These are phyloP conservation scores for Jacana jacana DNA, from an alignment of 2,113 vertebrate genomes.

Conservation along the genomic window DNA sequence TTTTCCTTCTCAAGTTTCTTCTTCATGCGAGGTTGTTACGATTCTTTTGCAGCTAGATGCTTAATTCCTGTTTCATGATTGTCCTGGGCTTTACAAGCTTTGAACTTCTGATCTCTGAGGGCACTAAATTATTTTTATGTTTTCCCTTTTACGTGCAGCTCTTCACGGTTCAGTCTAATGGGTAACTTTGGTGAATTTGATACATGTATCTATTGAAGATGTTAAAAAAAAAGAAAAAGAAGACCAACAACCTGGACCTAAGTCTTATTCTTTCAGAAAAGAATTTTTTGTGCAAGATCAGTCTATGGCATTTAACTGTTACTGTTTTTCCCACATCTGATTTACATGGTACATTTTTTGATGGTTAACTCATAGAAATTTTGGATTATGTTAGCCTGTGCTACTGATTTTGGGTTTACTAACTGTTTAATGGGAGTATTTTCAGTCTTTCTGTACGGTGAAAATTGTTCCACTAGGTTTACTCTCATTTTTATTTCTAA, in stretches of 20 bases:
- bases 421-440: slow-evolving; percentile 39
- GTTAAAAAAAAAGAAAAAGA: neutral
- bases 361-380: slow-evolving; percentile 45
- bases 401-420: slow-evolving; percentile 39
- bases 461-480: neutral
- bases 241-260: neutral
- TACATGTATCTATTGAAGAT: neutral
- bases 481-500: neutral
- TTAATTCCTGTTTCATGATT: neutral
- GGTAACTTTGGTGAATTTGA: neutral
- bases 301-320: neutral
- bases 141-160: neutral
- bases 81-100: neutral
- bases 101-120: neutral
- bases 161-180: neutral
- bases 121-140: neutral
- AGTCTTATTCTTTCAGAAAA: neutral
- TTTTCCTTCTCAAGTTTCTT: neutral
- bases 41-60: neutral
- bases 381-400: neutral
- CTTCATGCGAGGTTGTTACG: neutral
- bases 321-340: neutral
- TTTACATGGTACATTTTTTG: slow-evolving; percentile 2
- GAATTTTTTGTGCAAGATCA: neutral
- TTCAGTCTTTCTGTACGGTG: neutral